phyloP scores from a whole-genome alignment of 2,797 vertebrate species.

The Cygnus olor region DNA sequence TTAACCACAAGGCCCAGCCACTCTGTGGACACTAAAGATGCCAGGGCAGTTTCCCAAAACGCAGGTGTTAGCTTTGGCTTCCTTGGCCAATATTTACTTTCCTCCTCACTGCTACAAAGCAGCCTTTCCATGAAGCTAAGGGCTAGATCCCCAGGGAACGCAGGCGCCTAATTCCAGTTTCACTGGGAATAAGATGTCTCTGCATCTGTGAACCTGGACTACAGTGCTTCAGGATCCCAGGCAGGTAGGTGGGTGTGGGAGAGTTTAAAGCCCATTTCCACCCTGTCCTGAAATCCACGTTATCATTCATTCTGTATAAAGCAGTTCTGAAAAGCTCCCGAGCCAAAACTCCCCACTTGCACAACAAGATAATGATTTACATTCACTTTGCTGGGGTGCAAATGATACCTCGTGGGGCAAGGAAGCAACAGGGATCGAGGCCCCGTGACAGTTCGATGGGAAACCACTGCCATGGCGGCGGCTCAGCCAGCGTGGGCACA shows the following conservation, averaged over 20 bases:
- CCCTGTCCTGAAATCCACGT: constrained; percentile 34
- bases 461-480: neutral
- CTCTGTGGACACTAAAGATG: neutral
- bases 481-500: neutral
- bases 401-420: neutral
- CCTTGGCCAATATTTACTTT: neutral
- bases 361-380: constrained; percentile 22
- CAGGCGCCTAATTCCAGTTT: neutral
- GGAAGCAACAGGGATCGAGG: neutral
- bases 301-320: constrained; percentile 29
- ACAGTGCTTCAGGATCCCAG: neutral
- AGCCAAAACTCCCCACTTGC: constrained; percentile 25
- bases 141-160: neutral
- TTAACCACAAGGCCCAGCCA: constrained; percentile 17
- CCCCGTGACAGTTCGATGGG: neutral
- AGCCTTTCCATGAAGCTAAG: neutral
- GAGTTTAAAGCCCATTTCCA: constrained; percentile 22
- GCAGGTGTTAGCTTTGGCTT: constrained; percentile 12
- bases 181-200: neutral
- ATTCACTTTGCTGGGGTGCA: constrained; percentile 8
- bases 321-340: constrained; percentile 35
- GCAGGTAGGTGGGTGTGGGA: neutral
- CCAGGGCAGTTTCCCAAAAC: constrained; percentile 51
- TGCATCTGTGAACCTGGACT: neutral
- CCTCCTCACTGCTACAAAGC: constrained; percentile 3